Base-by-base conservation (phyloP, 2,113 vertebrate genomes). In the Dasyurus viverrinus region DNA sequence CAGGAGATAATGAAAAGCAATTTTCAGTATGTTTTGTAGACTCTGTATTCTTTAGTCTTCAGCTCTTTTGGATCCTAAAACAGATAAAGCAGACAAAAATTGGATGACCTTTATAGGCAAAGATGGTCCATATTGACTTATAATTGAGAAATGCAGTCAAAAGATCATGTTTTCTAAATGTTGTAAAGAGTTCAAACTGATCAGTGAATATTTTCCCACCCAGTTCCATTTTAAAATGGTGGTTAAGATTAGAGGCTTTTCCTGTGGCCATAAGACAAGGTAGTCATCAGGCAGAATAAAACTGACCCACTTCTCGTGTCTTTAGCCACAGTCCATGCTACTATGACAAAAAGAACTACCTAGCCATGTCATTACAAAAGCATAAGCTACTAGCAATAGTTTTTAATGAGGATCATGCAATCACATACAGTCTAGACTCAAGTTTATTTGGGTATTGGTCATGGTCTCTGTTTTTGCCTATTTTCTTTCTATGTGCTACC, bases 401-500 rank as follows among this genome's bases (percentile, higher is more conserved):
- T 25, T 0, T 93, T 36, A 53, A 91, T 93, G 2, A 89, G 27
- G 53, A 55, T 90, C 30, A 25, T n/a, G 55, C 10, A 16, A 3
- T 52, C 25, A 91, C 52, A 30, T 12, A 9, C 25, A 93, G 46
- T 8, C 53, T 90, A 93, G 26, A 24, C 89, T 92, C 57, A 90
- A 94, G 47, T 68, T 60, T 54, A 57, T 54, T 4, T 2, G 89
- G 36, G 6, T 50, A 89, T 89, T 2, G 12, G 0, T n/a, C 90
- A 60, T 95, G 53, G 12, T 25, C 89, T 94, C 57, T 90, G 36
- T 22, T 92, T 90, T 47, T 90, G 57, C 57, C 6, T 36, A 6
- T 27, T 91, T 54, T 90, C 60, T 92, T 36, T 22, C 9, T 54
- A 60, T 89, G 91, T 90, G 2, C 91, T 48, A 97, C 89, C 89